Conservation (phyloP, 2,113 vertebrate species). For the Poeciliopsis retropinna region DNA sequence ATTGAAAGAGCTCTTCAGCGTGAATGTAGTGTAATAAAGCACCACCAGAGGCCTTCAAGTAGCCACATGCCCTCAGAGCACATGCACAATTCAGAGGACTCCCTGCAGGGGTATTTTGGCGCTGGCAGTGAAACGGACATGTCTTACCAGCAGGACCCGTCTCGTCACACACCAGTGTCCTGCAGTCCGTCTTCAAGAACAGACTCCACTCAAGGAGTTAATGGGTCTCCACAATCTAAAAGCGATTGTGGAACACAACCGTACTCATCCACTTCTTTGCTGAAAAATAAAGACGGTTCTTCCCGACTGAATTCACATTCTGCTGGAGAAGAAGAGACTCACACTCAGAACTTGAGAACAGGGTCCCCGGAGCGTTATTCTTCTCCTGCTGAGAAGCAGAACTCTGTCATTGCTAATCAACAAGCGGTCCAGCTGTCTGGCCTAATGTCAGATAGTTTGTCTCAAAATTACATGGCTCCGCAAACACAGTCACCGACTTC, state of each 20-base stretch:
- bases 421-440: conserved; percentile 90
- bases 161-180: conserved; percentile 86
- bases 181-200: conserved; percentile 83
- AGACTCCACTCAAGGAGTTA: conserved; percentile 89
- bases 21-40: conserved; percentile 99
- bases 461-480: conserved; percentile 88
- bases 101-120: conserved; percentile 89
- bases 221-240: conserved; percentile 86
- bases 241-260: conserved; percentile 82
- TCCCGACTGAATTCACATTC: conserved; percentile 83
- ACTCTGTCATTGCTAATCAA: conserved; percentile 91
- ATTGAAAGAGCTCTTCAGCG: conserved; percentile 98
- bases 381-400: conserved; percentile 90
- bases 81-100: conserved; percentile 89
- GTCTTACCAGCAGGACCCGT: conserved; percentile 90
- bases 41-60: conserved; percentile 99
- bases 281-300: conserved; percentile 87
- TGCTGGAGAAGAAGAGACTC: conserved; percentile 81
- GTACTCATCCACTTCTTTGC: conserved; percentile 83
- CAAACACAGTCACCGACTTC: conserved; percentile 89
- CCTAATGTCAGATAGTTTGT: conserved; percentile 88
- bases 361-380: conserved; percentile 89
- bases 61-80: conserved; percentile 89
- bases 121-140: conserved; percentile 80
- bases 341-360: conserved; percentile 83